Percentiles rank a stretch among this genome's conserved stretches.
These are phyloP conservation scores for Moxostoma hubbsi DNA, from an alignment of 2,797 vertebrate species.

Conservation along the genomic window DNA sequence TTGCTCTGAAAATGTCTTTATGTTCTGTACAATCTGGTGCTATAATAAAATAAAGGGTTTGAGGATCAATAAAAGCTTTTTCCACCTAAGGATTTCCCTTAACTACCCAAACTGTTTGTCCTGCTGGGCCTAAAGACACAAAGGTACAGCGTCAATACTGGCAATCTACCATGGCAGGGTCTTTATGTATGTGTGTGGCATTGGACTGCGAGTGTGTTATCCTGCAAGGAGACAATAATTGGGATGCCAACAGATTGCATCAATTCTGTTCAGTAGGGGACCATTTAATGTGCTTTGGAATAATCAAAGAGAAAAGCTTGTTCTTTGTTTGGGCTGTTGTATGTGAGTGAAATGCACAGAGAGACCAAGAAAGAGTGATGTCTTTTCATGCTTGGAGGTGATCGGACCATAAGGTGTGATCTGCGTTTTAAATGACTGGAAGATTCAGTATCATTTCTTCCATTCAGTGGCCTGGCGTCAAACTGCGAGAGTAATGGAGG, in stretches of 20 bases:
- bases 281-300: constrained; percentile 71
- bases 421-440: constrained; percentile 81
- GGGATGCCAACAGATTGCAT: constrained; percentile 74
- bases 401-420: constrained; percentile 56
- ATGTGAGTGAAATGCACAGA: constrained; percentile 61
- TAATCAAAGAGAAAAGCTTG: constrained; percentile 45
- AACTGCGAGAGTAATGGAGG: constrained; percentile 78
- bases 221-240: constrained; percentile 74
- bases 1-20: constrained; percentile 33
- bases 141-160: constrained; percentile 79
- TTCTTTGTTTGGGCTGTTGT: constrained; percentile 32
- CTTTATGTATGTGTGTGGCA: constrained; percentile 64
- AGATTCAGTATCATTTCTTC: constrained; percentile 81
- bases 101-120: constrained; percentile 75
- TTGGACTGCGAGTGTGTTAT: constrained; percentile 51
- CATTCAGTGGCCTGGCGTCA: constrained; percentile 74
- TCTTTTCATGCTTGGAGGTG: constrained; percentile 48
- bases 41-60: constrained; percentile 48
- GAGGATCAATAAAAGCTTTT: constrained; percentile 80
- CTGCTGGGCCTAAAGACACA: constrained; percentile 74
- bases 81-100: constrained; percentile 73
- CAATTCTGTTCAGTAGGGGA: constrained; percentile 76
- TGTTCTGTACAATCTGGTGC: constrained; percentile 33
- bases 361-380: constrained; percentile 53
- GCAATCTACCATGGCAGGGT: constrained; percentile 67